These are phyloP conservation scores for Odontothrips loti DNA, from an alignment of 2,888 invertebrate species.

Conservation along the genomic window DNA sequence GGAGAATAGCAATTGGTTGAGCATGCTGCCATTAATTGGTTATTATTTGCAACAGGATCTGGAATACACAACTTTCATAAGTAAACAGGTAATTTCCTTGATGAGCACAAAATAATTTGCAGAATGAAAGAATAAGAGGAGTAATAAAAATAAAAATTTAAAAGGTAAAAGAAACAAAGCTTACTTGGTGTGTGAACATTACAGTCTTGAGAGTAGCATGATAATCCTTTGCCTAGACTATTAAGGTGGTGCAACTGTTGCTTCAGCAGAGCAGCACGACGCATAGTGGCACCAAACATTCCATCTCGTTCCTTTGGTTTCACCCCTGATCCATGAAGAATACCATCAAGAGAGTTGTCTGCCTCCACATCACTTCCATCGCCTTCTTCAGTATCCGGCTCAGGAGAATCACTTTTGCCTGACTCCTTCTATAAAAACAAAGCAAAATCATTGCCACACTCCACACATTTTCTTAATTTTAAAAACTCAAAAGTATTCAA, in stretches of 20 bases:
- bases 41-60: not conserved
- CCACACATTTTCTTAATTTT: not conserved
- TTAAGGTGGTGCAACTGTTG: conserved; percentile 64
- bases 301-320: not conserved
- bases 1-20: conserved; percentile 71
- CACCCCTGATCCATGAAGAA: conserved; percentile 48
- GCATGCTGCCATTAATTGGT: conserved; percentile 38
- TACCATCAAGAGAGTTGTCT: conserved; percentile 36
- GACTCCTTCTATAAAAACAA: not conserved
- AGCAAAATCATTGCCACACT: conserved; percentile 9
- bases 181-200: conserved; percentile 30
- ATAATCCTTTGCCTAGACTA: conserved; percentile 47
- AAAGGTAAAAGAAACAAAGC: not conserved
- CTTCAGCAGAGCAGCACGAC: conserved; percentile 63
- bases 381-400: conserved; percentile 55
- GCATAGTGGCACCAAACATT: conserved; percentile 53
- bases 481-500: not conserved
- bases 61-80: not conserved
- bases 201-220: conserved; percentile 37
- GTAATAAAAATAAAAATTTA: too few relatives aligned
- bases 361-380: conserved; percentile 46
- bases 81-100: too few relatives aligned
- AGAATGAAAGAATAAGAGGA: too few relatives aligned
- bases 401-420: conserved; percentile 44
- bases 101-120: too few relatives aligned